Percentiles rank a stretch among this genome's conserved stretches.
phyloP scores from a whole-genome alignment of 2,113 vertebrate genomes.

The Ifrita kowaldi region DNA sequence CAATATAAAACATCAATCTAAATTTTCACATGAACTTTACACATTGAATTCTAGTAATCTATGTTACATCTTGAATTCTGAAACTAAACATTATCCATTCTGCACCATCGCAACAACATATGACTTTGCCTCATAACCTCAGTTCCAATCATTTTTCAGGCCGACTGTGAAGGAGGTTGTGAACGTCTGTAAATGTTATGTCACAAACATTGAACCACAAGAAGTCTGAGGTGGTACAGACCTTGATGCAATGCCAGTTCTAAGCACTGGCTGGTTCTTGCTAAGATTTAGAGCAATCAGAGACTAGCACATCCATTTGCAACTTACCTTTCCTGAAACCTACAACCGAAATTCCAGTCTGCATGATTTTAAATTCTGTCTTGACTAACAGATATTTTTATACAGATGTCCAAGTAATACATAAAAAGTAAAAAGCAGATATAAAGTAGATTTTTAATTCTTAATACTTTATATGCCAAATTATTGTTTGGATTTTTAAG shows the following conservation, averaged over 20 bases:
- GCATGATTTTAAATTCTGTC: neutral
- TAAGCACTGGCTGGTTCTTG: neutral
- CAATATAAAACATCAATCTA: neutral
- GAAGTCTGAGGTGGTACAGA: neutral
- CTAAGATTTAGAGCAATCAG: neutral
- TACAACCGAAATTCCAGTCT: neutral
- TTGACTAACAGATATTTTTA: neutral
- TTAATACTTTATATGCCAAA: neutral
- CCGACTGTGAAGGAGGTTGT: neutral
- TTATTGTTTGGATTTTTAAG: neutral
- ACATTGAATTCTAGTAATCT: neutral
- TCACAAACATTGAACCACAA: neutral
- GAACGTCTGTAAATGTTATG: accelerated
- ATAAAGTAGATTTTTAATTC: neutral
- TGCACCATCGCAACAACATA: neutral
- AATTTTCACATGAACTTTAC: neutral
- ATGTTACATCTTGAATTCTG: neutral
- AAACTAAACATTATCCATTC: neutral
- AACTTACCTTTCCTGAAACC: neutral
- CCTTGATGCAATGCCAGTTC: neutral
- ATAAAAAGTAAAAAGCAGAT: neutral
- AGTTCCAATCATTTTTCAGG: neutral
- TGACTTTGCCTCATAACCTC: neutral
- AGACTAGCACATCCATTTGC: neutral
- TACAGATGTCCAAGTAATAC: neutral